Evolutionary conservation across 1,140 invertebrate species (phyloP), one percentile per base, ranked within the genome.

Genomic region (Neelides sp.): DNA sequence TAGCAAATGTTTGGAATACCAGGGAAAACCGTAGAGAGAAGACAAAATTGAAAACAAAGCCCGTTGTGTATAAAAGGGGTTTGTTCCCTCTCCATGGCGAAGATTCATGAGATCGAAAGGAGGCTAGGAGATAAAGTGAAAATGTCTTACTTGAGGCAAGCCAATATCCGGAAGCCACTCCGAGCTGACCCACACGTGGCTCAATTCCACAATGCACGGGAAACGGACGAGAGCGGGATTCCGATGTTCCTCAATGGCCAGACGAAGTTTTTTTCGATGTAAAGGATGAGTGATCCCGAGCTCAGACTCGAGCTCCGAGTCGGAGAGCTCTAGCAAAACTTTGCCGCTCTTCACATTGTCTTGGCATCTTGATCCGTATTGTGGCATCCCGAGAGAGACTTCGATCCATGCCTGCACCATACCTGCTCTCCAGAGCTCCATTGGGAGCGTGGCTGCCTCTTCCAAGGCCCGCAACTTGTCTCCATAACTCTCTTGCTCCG

Each of bases 331-430:
- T 42, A 93, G 73, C 57, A 94, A 71, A 56, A 94, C 83, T 77
- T 91, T 93, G 59, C 90, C 90, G 66, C 88, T 92, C 66, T 93
- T 92, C 39, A 95, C 80, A 67, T 94, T 93, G 64, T 91, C 85
- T 17, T 85, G 83, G 66, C 89, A 91, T 47, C 80, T 73, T 10
- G 81, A 78, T 1, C 86, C 86, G 62, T 93, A 93, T 61, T 91
- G 86, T 0, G 88, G 85, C 89, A 95, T 92, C 17, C 86, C 88
- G 3, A 95, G 74, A 0, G 85, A 85, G 17, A 93, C 79, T 69
- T 93, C 89, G 30, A 94, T 69, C 90, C 90, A 95, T 1, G 90
- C 87, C 12, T 92, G 75, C 32, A 95, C 89, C 36, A 89, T 90
- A 0, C 84, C 82, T 17, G 89, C 88, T 54, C 87, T 76, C 90